Evolutionary conservation across 2,113 vertebrate genomes (phyloP).

Genomic region (Cricetomys ansorgei): DNA sequence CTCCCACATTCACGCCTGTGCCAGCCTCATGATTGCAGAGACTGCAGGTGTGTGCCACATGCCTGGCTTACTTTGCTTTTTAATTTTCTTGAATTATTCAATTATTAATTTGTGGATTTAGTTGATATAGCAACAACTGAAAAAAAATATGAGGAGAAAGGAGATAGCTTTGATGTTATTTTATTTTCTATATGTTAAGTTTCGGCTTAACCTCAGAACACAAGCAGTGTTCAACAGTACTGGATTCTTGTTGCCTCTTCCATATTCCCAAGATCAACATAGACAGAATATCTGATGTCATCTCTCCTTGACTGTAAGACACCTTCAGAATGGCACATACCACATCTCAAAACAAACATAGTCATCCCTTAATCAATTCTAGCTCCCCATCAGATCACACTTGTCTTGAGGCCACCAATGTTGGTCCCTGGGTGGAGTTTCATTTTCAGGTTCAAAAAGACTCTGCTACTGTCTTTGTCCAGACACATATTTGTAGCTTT

Average conservation of each 20-base stretch:
- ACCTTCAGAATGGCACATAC: too few species aligned
- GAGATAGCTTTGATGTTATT: not conserved
- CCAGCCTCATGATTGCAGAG: too few species aligned
- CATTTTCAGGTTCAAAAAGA: too few species aligned
- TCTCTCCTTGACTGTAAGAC: not conserved
- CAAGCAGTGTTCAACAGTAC: not conserved
- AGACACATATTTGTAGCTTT: rapidly evolving
- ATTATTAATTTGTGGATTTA: constrained; percentile 29
- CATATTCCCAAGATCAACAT: not conserved
- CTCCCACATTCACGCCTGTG: too few species aligned
- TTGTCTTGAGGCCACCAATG: not conserved
- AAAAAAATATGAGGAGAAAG: not conserved
- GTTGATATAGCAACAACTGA: constrained; percentile 70
- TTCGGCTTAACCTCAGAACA: not conserved
- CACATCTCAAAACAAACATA: not conserved
- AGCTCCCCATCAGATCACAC: not conserved
- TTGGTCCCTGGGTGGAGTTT: not conserved
- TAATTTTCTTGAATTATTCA: not conserved
- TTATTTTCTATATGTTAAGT: not conserved
- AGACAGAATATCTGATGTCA: not conserved
- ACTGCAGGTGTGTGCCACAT: not conserved
- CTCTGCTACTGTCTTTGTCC: rapidly evolving
- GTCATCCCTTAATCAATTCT: not conserved
- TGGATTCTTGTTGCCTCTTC: not conserved
- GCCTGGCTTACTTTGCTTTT: not conserved